Base-by-base conservation (phyloP, 2,113 vertebrate species). In the Aleadryas rufinucha region DNA sequence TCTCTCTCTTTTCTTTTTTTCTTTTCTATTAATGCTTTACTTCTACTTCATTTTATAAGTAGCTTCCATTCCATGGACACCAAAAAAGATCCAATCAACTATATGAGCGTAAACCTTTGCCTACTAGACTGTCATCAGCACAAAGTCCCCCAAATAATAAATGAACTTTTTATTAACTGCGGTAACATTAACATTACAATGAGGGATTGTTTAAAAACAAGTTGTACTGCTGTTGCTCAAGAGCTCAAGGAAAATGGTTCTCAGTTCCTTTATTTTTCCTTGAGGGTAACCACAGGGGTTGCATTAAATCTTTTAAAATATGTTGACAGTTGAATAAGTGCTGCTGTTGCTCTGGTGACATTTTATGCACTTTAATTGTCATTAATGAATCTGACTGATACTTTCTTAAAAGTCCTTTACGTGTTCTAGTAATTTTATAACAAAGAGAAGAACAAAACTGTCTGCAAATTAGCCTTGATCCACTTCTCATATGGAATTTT, bases 131-230 rank as follows among this genome's bases (percentile, higher is more conserved):
- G 95, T 94, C 96, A 95, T 96, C 91, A 68, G 63, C 88, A 97
- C 94, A 96, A 97, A 96, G 92, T 95, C 44, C 27, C 69, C 42
- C 90, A 94, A 95, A 97, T 96, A 97, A 97, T 96, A 95, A 97
- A 97, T 91, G 96, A 95, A 97, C 80, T 92, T 96, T 95, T 97
- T 97, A 97, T 96, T 97, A 97, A 96, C 95, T 90, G 93, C 65
- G 95, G 96, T 88, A 95, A 90, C 92, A 97, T 97, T 97, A 97
- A 92, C 96, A 97, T 97, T 93, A 97, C 96, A 97, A 97, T 94
- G 84, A 95, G 84, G 69, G 76, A 94, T 93, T 97, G 97, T 97
- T 97, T 97, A 93, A 94, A 96, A 97, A 97, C 96, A 97, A 97
- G 95, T 94, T 87, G 69, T 88, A 96, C 94, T 94, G 94, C 94